A percentile compares a stretch with the other conserved stretches of the same genome.
phyloP scores from a whole-genome alignment of 1,140 invertebrate species.

The Heliconius melpomene region DNA sequence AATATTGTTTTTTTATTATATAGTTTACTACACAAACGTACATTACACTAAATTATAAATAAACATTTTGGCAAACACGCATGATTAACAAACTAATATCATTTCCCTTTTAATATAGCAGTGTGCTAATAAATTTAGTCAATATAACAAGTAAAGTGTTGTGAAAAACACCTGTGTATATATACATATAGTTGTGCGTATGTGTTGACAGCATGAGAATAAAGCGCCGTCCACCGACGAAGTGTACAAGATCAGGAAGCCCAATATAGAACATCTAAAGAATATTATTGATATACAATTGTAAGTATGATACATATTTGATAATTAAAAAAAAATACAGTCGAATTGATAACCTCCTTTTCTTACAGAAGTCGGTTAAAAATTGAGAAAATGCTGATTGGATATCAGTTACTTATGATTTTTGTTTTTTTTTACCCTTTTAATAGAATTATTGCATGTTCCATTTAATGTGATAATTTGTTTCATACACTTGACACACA shows the following conservation, averaged over 20 bases:
- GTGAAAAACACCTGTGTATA: slow-evolving; percentile 48
- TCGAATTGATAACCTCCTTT: too few species aligned
- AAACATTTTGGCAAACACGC: neutral
- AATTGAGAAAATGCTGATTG: neutral
- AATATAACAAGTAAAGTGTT: slow-evolving; percentile 41
- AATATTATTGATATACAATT: slow-evolving; percentile 64
- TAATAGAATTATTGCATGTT: neutral
- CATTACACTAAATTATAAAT: slow-evolving; percentile 6
- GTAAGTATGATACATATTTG: slow-evolving; percentile 54
- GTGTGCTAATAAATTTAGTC: slow-evolving; percentile 15
- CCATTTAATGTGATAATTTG: neutral
- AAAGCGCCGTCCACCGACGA: slow-evolving; percentile 47
- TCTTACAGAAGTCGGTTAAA: too few species aligned
- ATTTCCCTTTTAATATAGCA: neutral
- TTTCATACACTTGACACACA: neutral
- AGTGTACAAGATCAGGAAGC: slow-evolving; percentile 38
- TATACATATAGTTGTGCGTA: slow-evolving; percentile 50
- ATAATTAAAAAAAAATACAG: too few species aligned
- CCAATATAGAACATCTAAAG: slow-evolving; percentile 58
- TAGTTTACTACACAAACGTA: neutral
- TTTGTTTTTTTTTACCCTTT: too few species aligned
- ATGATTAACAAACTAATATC: slow-evolving; percentile 6
- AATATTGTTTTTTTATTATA: neutral
- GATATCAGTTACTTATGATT: neutral
- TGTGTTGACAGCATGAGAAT: slow-evolving; percentile 73